Conservation (phyloP, 2,113 vertebrate species). For the Alethe castanea region DNA sequence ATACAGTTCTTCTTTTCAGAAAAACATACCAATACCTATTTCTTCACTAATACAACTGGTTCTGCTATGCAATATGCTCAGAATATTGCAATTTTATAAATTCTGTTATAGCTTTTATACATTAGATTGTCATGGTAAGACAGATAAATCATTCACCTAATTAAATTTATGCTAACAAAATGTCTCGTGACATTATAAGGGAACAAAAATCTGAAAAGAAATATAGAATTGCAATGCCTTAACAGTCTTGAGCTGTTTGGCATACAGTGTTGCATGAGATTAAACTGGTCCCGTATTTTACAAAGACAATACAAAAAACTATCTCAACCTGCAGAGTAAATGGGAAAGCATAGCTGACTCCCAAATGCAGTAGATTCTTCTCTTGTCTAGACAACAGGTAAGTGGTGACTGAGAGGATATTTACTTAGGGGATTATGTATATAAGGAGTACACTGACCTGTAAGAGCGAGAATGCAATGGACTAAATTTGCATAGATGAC, state of each 20-base stretch:
- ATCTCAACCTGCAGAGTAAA: not conserved
- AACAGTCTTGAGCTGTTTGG: not conserved
- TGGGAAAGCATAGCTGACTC: not conserved
- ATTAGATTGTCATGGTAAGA: not conserved
- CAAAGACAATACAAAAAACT: not conserved
- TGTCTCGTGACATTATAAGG: not conserved
- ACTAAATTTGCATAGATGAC: not conserved
- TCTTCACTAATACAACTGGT: not conserved
- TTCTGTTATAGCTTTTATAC: not conserved
- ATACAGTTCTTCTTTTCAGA: not conserved
- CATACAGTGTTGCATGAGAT: not conserved
- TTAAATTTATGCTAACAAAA: not conserved
- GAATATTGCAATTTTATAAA: not conserved
- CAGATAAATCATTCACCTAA: conserved; percentile 40
- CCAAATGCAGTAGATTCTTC: not conserved
- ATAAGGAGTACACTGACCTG: not conserved
- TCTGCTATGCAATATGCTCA: not conserved
- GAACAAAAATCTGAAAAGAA: not conserved
- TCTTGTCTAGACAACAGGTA: not conserved
- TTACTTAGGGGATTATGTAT: not conserved
- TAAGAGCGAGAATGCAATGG: not conserved
- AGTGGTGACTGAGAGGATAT: not conserved
- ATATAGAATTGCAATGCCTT: not conserved
- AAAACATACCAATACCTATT: not conserved
- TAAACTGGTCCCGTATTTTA: not conserved